These are phyloP conservation scores for Furcula furcula DNA, from an alignment of 2,888 invertebrate genomes.

Conservation along the genomic window DNA sequence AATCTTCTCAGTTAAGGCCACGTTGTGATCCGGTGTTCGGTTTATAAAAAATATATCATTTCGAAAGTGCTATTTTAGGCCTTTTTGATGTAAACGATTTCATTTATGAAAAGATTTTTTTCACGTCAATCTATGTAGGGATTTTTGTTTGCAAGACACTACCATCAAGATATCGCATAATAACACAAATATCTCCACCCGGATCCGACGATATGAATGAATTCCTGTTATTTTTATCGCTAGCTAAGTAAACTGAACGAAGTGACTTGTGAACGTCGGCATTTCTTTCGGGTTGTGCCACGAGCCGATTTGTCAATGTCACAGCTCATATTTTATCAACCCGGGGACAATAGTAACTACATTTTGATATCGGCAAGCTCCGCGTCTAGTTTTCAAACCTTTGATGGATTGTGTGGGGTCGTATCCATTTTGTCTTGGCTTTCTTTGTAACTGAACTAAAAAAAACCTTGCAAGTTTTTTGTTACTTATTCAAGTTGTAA, in stretches of 20 bases:
- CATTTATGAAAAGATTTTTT: too few species aligned
- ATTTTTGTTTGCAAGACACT: too few species aligned
- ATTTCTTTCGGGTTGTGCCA: conserved; percentile 23
- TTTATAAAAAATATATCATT: too few species aligned
- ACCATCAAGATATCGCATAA: not conserved
- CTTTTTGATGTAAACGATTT: too few species aligned
- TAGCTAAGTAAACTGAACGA: conserved; percentile 10
- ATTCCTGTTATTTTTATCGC: conserved; percentile 3
- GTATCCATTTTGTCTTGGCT: conserved; percentile 47
- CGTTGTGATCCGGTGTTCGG: too few species aligned
- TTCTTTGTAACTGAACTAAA: conserved; percentile 14
- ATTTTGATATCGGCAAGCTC: conserved; percentile 68
- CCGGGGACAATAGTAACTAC: conserved; percentile 75
- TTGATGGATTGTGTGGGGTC: conserved; percentile 66
- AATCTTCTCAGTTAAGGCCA: too few species aligned
- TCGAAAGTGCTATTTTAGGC: too few species aligned
- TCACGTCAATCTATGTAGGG: too few species aligned
- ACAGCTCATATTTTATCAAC: conserved; percentile 75
- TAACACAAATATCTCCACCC: conserved; percentile 1
- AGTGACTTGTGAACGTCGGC: conserved; percentile 21
- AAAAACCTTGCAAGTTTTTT: conserved; percentile 39
- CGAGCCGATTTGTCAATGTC: conserved; percentile 72
- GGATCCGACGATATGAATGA: conserved; percentile 8
- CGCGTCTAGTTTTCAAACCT: conserved; percentile 61
- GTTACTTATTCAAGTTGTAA: conserved; percentile 36